Percentiles rank a stretch among this genome's conserved stretches.
phyloP scores from a whole-genome alignment of 1,140 invertebrate species.

The Catajapyx aquilonaris region DNA sequence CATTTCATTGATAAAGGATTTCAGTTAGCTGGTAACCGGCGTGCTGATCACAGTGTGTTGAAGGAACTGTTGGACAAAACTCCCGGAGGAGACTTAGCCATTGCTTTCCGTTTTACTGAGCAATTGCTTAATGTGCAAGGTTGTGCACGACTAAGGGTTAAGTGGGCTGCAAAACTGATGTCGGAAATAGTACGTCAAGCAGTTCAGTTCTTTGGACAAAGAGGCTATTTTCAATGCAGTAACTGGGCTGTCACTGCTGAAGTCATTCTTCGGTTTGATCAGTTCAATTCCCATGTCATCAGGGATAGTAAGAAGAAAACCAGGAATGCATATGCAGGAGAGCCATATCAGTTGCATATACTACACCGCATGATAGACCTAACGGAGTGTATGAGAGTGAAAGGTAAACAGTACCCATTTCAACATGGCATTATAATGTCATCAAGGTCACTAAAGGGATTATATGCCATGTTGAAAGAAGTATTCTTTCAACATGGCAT shows the following conservation, averaged over 20 bases:
- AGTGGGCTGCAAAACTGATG: neutral
- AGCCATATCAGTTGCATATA: neutral
- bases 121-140: neutral
- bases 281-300: neutral
- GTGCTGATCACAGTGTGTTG: neutral
- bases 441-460: neutral
- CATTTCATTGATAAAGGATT: neutral
- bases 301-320: neutral
- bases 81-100: neutral
- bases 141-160: neutral
- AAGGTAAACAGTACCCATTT: slow-evolving; percentile 1
- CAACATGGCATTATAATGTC: slow-evolving; percentile 3
- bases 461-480: no score
- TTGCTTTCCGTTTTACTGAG: neutral
- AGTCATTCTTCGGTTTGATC: neutral
- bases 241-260: neutral
- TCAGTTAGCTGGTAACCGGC: no score
- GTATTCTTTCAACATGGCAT: no score
- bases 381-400: neutral
- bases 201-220: neutral
- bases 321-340: neutral
- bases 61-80: neutral
- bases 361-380: neutral
- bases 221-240: neutral
- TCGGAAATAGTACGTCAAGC: neutral